phyloP scores from a whole-genome alignment of 2,113 vertebrate genomes.

The Macrotus californicus region DNA sequence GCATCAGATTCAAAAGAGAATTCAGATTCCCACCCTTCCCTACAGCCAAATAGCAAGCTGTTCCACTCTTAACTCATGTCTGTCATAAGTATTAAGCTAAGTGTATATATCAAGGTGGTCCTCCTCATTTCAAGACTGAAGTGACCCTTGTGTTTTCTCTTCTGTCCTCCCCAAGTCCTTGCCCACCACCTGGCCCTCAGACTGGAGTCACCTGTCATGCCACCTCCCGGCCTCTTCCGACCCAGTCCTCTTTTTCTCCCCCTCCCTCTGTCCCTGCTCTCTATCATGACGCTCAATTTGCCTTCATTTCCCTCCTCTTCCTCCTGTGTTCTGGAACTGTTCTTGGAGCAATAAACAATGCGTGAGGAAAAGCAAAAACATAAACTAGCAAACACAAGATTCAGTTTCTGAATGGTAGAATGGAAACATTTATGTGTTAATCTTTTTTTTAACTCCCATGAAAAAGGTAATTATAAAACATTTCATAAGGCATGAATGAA shows the following conservation, averaged over 20 bases:
- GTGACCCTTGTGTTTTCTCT: neutral
- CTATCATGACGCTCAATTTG: neutral
- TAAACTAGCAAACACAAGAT: neutral
- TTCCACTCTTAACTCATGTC: neutral
- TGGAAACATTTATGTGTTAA: neutral
- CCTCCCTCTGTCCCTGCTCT: neutral
- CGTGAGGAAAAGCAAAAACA: neutral
- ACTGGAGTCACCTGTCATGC: neutral
- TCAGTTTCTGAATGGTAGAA: neutral
- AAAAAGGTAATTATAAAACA: neutral
- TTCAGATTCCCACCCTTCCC: neutral
- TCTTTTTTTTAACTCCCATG: neutral
- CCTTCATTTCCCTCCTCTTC: neutral
- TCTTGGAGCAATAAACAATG: neutral
- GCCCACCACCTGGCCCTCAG: neutral
- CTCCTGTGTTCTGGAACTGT: neutral
- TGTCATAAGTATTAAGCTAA: neutral
- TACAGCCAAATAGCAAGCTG: neutral
- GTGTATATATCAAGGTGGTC: neutral
- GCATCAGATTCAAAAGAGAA: neutral
- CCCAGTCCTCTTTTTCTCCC: neutral
- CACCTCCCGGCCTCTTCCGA: accelerated
- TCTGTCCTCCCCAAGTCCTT: neutral
- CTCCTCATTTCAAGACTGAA: neutral
- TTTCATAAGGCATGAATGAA: neutral